Evolutionary conservation across 2,113 vertebrate species (phyloP), one percentile per base, ranked within the genome.

Genomic region (Benitochromis conjunctus): DNA sequence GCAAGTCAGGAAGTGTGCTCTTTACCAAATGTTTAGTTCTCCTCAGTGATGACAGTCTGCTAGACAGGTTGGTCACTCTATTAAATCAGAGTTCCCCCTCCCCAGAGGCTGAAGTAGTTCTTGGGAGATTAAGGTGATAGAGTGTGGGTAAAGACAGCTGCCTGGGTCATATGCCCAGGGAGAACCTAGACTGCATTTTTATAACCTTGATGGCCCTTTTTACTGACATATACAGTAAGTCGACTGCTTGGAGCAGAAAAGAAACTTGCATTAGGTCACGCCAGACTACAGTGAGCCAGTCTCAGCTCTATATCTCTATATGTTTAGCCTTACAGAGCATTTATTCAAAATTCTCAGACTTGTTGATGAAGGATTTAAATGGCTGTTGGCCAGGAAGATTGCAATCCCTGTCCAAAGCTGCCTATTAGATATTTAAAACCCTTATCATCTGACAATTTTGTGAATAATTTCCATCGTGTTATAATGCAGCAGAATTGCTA

Each of bases 111-210:
- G 46, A 53, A 76, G 46, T 76, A 88, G 91, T 92, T 94, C 87
- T 89, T 79, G 31, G 79, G 79, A 83, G 91, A 93, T 94, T 91
- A 90, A 89, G 86, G 87, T 86, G 93, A 94, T 88, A 51, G 90
- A 90, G 86, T 88, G 89, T 43, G 86, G 84, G 80, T 83, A 83
- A 92, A 86, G 88, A 86, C 83, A 62, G 57, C 66, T 14, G 58
- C 80, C 77, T 3, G 43, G 84, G 85, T 86, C 81, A 87, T 77
- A 56, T 8, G 26, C 82, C 26, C 38, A 10, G 12, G 57, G 74
- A 88, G 60, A 83, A 81, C 57, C 36, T 18, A 2, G 43, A 76
- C 46, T 76, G 26, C 46, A 53, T 56, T 87, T 84, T 83, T 71
- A 64, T 74, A 86, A 85, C 79, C 76, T 64, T 58, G 79, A 89